Conservation (phyloP, 2,888 invertebrate genomes). For the Melieria picta region DNA sequence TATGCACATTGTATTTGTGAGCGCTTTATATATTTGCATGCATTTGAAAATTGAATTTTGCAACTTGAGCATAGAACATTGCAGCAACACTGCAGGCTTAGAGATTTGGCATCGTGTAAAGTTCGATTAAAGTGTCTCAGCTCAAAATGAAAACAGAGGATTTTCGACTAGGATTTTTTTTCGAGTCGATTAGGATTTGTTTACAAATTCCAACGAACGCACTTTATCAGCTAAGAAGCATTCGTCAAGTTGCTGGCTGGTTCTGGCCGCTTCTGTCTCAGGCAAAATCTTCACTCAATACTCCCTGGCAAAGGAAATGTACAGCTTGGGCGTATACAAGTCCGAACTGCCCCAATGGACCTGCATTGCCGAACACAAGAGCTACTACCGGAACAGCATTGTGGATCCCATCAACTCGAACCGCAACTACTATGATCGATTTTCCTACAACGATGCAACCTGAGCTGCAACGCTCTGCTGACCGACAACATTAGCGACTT, state of each 20-base stretch:
- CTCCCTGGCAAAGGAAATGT: constrained; percentile 52
- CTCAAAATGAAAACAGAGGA: too few species aligned
- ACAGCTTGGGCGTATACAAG: constrained; percentile 52
- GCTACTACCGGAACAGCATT: constrained; percentile 61
- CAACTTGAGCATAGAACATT: too few species aligned
- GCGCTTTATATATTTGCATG: too few species aligned
- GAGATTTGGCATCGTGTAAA: too few species aligned
- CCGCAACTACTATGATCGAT: constrained; percentile 41
- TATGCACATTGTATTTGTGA: too few species aligned
- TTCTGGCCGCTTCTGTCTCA: constrained; percentile 46
- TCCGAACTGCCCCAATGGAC: constrained; percentile 51
- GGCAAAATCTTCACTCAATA: constrained; percentile 51
- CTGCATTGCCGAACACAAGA: constrained; percentile 53
- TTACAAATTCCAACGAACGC: too few species aligned
- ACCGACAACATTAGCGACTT: constrained; percentile 53
- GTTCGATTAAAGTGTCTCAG: too few species aligned
- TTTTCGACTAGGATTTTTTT: too few species aligned
- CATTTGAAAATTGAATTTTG: too few species aligned
- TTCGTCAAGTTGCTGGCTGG: constrained; percentile 2
- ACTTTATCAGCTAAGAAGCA: too few species aligned
- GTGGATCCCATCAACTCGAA: constrained; percentile 64
- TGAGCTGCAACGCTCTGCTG: constrained; percentile 52
- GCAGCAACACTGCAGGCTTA: too few species aligned
- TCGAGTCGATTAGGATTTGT: too few species aligned
- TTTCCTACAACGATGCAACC: constrained; percentile 53